Percentiles rank a stretch among this genome's conserved stretches.
phyloP scores from a whole-genome alignment of 2,113 vertebrate species.

The Leptodactylus fuscus region DNA sequence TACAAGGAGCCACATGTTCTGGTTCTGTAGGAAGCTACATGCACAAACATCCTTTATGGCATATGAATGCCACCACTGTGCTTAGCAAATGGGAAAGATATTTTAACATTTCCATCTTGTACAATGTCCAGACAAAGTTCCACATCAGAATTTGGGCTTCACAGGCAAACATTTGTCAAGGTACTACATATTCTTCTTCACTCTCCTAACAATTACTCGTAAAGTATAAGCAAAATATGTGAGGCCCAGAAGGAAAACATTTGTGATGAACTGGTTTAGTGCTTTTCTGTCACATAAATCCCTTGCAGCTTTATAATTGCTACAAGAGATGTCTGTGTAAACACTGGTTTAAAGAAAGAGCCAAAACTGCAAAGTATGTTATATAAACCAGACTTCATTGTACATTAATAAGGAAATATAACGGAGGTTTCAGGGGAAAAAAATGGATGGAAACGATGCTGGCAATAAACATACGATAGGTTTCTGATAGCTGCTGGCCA shows the following conservation, averaged over 20 bases:
- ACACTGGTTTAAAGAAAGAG: not conserved
- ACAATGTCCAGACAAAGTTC: not conserved
- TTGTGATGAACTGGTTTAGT: slow-evolving; percentile 10
- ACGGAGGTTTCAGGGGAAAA: not conserved
- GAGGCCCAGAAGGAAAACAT: slow-evolving; percentile 8
- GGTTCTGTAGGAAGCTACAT: not conserved
- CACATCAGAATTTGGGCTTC: not conserved
- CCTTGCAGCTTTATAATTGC: not conserved
- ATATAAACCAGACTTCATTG: slow-evolving; percentile 1
- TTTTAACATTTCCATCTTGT: not conserved
- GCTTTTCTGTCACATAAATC: slow-evolving; percentile 21
- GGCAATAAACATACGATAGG: no score
- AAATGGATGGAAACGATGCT: not conserved
- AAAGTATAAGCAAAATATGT: not conserved
- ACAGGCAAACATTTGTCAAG: not conserved
- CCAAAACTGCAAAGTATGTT: not conserved
- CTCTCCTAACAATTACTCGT: not conserved
- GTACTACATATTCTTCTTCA: not conserved
- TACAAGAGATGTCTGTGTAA: slow-evolving; percentile 13
- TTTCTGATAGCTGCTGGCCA: no score
- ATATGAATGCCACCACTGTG: not conserved
- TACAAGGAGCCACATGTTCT: not conserved
- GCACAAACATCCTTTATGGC: not conserved
- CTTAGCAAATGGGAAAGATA: not conserved
- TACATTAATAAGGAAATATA: not conserved